Evolutionary conservation across 2,888 invertebrate genomes (phyloP).

Genomic region (Ennomos fuscantarius): DNA sequence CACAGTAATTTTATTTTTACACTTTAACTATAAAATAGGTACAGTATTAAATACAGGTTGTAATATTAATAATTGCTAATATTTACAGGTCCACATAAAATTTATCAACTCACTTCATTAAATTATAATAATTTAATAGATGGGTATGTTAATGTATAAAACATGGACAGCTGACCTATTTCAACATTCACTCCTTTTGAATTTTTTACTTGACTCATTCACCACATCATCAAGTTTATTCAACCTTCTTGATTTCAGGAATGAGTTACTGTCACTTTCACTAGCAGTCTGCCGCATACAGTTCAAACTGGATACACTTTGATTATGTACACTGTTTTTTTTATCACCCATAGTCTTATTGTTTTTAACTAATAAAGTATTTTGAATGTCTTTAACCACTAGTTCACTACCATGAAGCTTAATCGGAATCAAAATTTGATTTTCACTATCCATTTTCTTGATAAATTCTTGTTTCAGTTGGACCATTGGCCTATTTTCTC

Average conservation of each 20-base stretch:
- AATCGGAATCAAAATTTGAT: constrained; percentile 76
- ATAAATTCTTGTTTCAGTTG: constrained; percentile 75
- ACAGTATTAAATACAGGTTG: constrained; percentile 81
- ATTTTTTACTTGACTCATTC: constrained; percentile 77
- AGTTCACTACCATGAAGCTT: constrained; percentile 73
- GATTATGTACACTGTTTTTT: constrained; percentile 81
- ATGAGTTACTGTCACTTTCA: constrained; percentile 76
- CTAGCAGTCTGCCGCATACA: constrained; percentile 74
- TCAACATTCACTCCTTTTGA: constrained; percentile 81
- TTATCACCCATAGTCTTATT: constrained; percentile 79
- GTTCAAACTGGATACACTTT: constrained; percentile 76
- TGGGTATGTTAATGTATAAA: constrained; percentile 43
- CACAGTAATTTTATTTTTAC: constrained; percentile 74
- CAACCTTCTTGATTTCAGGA: constrained; percentile 73
- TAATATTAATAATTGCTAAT: constrained; percentile 72
- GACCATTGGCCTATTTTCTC: constrained; percentile 75
- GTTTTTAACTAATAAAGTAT: constrained; percentile 78
- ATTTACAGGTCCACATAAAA: constrained; percentile 72
- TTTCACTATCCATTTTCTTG: constrained; percentile 78
- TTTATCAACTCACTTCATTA: constrained; percentile 72
- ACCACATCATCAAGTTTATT: constrained; percentile 75
- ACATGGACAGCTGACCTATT: constrained; percentile 60
- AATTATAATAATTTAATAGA: constrained; percentile 80
- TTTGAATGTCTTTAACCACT: constrained; percentile 81
- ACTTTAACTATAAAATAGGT: constrained; percentile 73